Evolutionary conservation across 2,113 vertebrate genomes (phyloP).

Genomic region (Xerus inauris): DNA sequence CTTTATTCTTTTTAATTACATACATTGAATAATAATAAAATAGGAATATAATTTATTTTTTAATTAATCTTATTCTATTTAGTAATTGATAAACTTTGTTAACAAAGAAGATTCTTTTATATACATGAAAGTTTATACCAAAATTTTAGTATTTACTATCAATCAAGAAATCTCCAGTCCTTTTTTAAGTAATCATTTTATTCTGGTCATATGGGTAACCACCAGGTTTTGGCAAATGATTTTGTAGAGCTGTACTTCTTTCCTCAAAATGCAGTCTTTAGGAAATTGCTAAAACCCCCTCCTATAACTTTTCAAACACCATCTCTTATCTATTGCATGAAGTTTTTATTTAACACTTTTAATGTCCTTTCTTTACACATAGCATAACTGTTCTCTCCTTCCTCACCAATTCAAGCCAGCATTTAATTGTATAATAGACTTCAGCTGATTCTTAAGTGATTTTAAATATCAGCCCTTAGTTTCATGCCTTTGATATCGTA

Average conservation of each 20-base stretch:
- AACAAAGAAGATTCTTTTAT: neutral
- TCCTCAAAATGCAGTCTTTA: neutral
- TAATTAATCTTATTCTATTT: neutral
- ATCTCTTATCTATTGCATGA: neutral
- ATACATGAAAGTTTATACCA: neutral
- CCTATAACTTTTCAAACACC: neutral
- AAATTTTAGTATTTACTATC: neutral
- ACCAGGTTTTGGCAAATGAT: neutral
- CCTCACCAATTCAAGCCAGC: neutral
- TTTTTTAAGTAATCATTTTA: neutral
- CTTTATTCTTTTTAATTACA: neutral
- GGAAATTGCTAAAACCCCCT: neutral
- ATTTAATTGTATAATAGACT: neutral
- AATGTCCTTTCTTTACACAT: neutral
- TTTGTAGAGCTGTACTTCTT: neutral
- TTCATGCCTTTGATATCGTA: neutral
- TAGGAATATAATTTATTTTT: neutral
- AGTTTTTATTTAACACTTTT: neutral
- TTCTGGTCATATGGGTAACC: neutral
- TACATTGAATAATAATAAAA: constrained; percentile 27
- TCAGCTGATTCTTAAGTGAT: neutral
- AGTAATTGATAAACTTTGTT: neutral
- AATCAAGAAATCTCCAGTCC: neutral
- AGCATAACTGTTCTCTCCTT: neutral
- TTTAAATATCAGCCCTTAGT: neutral